Base-by-base conservation (phyloP, 2,113 vertebrate species). In the Zootoca vivipara region DNA sequence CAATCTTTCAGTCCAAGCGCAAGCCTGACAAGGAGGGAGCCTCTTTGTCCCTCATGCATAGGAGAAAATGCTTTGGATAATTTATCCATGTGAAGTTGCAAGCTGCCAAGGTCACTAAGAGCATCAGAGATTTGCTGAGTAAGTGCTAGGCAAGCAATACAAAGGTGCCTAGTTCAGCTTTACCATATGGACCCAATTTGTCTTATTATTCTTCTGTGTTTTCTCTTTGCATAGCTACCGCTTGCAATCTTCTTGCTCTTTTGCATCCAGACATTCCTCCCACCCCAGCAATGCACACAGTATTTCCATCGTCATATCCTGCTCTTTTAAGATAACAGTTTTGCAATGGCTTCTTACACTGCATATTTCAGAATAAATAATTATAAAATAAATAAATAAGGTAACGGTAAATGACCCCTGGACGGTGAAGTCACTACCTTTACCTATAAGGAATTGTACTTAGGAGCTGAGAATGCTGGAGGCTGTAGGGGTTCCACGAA, bases 181-280 rank as follows among this genome's bases (percentile, higher is more conserved):
- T 83, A 88, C 87, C 87, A 88, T 83, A 83, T 88, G 87, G 87
- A 78, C 81, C 87, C 42, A 88, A 88, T 88, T 88, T 88, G 87
- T 88, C 87, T 88, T 88, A 78, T 83, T 83, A 1, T 56, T 83
- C 40, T 83, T 83, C 58, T 78, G 73, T 88, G 73, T 78, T 83
- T 88, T 83, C 40, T 88, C 58, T 62, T 88, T 77, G 81, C 81
- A 78, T 65, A 69, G 62, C 64, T 88, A 30, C 33, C 73, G 38
- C 40, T 82, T 82, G 40, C 38, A 64, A 75, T 40, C 38, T 22
- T 33, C 86, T 70, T 35, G 38, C 62, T 83, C 42, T 67, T 88
- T 75, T 52, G 22, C 30, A 78, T 88, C 8, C 40, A 75, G 33
- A 69, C 62, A 78, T 78, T 24, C 30, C 35, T n/a, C 8, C 5